Evolutionary conservation across 2,888 invertebrate genomes (phyloP).

Genomic region (Tachina lurida): DNA sequence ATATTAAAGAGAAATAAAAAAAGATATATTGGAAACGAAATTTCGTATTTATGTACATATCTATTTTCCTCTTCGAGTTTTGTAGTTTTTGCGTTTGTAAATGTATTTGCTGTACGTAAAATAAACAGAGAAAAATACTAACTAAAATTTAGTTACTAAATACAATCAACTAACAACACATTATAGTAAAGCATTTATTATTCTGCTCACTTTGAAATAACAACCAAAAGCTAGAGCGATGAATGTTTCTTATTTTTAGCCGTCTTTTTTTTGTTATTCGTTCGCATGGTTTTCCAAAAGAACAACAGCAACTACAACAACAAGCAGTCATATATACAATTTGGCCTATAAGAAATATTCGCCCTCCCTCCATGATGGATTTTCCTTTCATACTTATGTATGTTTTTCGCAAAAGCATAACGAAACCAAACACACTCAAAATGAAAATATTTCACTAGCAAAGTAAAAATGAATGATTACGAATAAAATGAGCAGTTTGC

Average conservation of each 20-base stretch:
- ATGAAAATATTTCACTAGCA: conserved; percentile 66
- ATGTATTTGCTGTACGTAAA: conserved; percentile 36
- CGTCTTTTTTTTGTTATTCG: conserved; percentile 20
- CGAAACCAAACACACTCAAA: conserved; percentile 56
- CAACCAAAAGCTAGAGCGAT: conserved; percentile 50
- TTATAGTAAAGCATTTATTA: conserved; percentile 20
- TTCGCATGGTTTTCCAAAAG: conserved; percentile 33
- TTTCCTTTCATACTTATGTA: conserved; percentile 73
- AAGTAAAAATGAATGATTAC: conserved; percentile 61
- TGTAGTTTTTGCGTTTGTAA: conserved; percentile 34
- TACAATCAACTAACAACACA: conserved; percentile 17
- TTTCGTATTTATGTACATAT: conserved; percentile 40
- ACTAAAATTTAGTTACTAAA: too few relatives aligned
- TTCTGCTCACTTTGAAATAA: conserved; percentile 33
- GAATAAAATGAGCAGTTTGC: conserved; percentile 28
- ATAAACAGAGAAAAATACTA: conserved; percentile 57
- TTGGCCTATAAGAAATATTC: conserved; percentile 80
- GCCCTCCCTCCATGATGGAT: conserved; percentile 81
- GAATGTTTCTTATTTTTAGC: conserved; percentile 44
- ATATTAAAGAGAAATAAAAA: conserved; percentile 33
- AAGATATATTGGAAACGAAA: conserved; percentile 9
- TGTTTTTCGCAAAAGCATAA: conserved; percentile 52
- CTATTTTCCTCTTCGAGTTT: conserved; percentile 38
- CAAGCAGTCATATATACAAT: conserved; percentile 41
- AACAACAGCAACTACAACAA: conserved; percentile 39